Evolutionary conservation across 2,888 invertebrate species (phyloP).

Genomic region (Dendrolimus houi): DNA sequence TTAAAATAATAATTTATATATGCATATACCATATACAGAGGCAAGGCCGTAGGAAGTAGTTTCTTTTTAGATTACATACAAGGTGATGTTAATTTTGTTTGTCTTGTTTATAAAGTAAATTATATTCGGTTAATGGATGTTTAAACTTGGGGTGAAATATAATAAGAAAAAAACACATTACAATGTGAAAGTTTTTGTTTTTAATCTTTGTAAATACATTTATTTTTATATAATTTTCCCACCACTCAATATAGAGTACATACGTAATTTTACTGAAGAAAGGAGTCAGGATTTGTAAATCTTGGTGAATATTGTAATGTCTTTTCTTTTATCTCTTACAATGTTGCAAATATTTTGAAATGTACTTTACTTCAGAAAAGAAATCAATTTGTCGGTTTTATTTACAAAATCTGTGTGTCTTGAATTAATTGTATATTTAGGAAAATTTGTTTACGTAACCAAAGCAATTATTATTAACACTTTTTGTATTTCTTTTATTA

Average conservation of each 20-base stretch:
- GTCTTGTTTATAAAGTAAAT: neutral
- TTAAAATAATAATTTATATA: no score
- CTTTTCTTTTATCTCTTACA: no score
- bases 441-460: conserved; percentile 31
- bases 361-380: neutral
- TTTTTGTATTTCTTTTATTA: conserved; percentile 29
- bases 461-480: conserved; percentile 51
- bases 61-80: no score
- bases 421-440: conserved; percentile 1
- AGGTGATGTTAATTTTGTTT: no score
- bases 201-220: conserved; percentile 1
- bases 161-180: neutral
- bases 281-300: conserved; percentile 13
- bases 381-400: neutral
- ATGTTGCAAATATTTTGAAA: no score
- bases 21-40: no score
- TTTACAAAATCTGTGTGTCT: conserved; percentile 11
- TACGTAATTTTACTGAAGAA: conserved; percentile 10
- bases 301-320: neutral
- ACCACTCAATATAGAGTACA: conserved; percentile 17
- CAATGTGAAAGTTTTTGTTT: neutral
- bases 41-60: no score
- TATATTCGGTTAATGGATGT: conserved; percentile 8
- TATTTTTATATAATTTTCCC: conserved; percentile 14
- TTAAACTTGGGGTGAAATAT: conserved; percentile 5